phyloP scores from a whole-genome alignment of 2,888 invertebrate species.

The Daptonema setosum region DNA sequence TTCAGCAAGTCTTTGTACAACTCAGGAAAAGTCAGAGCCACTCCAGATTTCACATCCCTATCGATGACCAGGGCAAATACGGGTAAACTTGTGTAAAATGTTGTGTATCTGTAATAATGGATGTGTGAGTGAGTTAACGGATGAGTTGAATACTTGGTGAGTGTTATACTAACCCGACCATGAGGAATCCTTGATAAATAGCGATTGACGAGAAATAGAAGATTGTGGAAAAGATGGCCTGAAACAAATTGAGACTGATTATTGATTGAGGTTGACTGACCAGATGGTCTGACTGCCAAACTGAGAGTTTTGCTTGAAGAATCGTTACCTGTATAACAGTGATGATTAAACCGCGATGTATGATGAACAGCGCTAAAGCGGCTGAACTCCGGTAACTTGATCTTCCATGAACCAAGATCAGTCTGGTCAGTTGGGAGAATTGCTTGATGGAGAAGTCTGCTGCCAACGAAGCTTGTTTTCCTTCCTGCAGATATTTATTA shows the following conservation, averaged over 20 bases:
- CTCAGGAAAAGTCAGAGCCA: conserved; percentile 77
- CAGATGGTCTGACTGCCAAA: too few relatives aligned
- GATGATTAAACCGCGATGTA: conserved; percentile 78
- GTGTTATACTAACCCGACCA: conserved; percentile 53
- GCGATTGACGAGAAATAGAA: conserved; percentile 91
- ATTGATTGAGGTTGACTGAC: too few relatives aligned
- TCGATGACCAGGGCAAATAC: conserved; percentile 85
- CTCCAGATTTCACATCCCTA: conserved; percentile 72
- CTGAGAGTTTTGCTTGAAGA: too few relatives aligned
- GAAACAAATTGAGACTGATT: too few relatives aligned
- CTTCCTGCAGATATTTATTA: conserved; percentile 32
- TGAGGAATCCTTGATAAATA: conserved; percentile 85
- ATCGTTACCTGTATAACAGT: conserved; percentile 93
- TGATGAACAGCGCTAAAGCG: conserved; percentile 80
- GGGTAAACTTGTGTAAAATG: conserved; percentile 88
- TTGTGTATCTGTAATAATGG: conserved; percentile 49
- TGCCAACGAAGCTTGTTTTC: conserved; percentile 39
- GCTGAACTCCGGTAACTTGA: conserved; percentile 50
- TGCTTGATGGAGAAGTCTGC: conserved; percentile 62
- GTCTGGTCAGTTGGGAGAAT: conserved; percentile 49
- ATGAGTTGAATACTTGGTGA: background rate
- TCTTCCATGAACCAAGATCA: conserved; percentile 36
- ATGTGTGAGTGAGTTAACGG: background rate
- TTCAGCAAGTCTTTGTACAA: conserved; percentile 87
- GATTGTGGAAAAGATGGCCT: conserved; percentile 86